Evolutionary conservation across 2,113 vertebrate genomes (phyloP), one percentile per base, ranked within the genome.

Genomic region (Erinaceus europaeus): DNA sequence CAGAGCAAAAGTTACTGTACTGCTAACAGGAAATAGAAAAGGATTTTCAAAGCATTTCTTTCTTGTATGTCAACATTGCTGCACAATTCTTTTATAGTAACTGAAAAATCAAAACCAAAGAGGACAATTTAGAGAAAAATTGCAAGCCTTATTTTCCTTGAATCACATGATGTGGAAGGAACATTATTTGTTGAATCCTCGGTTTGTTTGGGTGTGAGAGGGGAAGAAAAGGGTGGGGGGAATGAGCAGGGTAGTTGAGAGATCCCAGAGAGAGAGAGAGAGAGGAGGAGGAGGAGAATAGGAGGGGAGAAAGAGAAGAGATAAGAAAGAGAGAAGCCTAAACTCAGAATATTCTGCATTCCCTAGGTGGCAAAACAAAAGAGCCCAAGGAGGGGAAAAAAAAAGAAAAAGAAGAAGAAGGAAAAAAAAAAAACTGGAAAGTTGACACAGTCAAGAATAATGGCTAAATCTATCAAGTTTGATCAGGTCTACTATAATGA

Each of bases 381-480:
- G 96, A 97, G 92, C 88, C 94, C 79, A 96, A 96, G 96, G 57
- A 81, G 38, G 53, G 18, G 36, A 1, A 0, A n/a, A n/a, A n/a
- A n/a, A n/a, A n/a, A n/a, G n/a, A n/a, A n/a, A n/a, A n/a, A n/a
- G n/a, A n/a, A n/a, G n/a, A n/a, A n/a, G 62, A 78, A 84, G 69
- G 88, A 94, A 93, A 93, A 90, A 74, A 93, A 94, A 20, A 20
- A 20, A 20, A 90, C 81, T 94, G 95, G 96, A 98, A 98, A 98
- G 97, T 98, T 98, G 97, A 98, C 97, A 98, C 95, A 98, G 97
- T 97, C 97, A 98, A 98, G 97, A 98, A 98, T 98, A 98, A 98
- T 98, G 97, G 98, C 97, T 97, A 98, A 98, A 98, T 98, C 98
- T 98, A 98, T 98, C 97, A 98, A 98, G 98, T 98, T 98, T 98